Percentiles rank a stretch among this genome's conserved stretches.
Evolutionary conservation across 2,797 vertebrate species (phyloP).

Genomic region (Denticeps clupeoides): DNA sequence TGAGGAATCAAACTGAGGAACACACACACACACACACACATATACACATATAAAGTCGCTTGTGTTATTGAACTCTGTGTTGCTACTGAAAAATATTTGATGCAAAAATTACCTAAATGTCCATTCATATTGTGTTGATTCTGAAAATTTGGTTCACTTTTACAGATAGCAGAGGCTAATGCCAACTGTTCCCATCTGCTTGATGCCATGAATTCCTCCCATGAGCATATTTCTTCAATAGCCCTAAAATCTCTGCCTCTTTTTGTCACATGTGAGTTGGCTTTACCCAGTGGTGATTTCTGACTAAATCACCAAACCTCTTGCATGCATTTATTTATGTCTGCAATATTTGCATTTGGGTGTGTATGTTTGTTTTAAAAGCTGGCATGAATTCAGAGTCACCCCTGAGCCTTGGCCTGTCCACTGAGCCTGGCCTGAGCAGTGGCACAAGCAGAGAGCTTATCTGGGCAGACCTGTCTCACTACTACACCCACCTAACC

Average conservation of each 20-base stretch:
- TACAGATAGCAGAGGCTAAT: conserved; percentile 26
- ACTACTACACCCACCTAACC: conserved; percentile 59
- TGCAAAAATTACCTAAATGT: background rate
- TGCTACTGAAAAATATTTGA: no score
- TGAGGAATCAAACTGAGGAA: conserved; percentile 35
- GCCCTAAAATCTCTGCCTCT: conserved; percentile 25
- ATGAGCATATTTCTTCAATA: conserved; percentile 8
- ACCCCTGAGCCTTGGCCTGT: background rate
- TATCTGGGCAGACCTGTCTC: conserved; percentile 63
- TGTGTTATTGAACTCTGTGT: no score
- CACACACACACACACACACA: background rate
- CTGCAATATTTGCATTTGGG: background rate
- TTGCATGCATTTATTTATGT: no score
- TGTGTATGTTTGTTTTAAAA: conserved; percentile 5
- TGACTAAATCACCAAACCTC: no score
- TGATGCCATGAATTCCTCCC: conserved; percentile 3
- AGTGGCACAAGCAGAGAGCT: conserved; percentile 23
- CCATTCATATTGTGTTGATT: background rate
- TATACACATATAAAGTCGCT: background rate
- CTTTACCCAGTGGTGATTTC: conserved; percentile 33
- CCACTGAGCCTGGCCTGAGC: conserved; percentile 1
- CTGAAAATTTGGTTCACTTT: background rate
- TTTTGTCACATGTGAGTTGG: conserved; percentile 36
- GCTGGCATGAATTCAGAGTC: no score
- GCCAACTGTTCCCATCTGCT: conserved; percentile 12